These are phyloP conservation scores for Cerceris ruficornis DNA, from an alignment of 2,888 invertebrate genomes.

Conservation along the genomic window DNA sequence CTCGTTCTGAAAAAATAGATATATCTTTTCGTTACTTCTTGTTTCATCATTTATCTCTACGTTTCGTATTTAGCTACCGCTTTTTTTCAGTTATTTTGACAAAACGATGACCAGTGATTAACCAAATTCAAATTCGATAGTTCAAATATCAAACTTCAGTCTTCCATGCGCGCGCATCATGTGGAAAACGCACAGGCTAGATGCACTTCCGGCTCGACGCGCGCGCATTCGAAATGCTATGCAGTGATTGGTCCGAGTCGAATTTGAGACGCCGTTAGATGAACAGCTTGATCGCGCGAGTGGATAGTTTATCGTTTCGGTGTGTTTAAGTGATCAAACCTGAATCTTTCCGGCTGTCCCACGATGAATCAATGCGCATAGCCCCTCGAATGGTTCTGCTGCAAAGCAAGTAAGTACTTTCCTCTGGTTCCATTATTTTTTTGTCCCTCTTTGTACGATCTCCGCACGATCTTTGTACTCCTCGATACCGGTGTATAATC, in stretches of 20 bases:
- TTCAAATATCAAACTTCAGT: not conserved
- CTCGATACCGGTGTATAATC: not conserved
- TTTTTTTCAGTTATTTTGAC: not conserved
- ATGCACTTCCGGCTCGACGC: no score
- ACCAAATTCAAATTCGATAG: slow-evolving; percentile 21
- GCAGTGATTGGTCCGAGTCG: no score
- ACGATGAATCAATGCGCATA: slow-evolving; percentile 40
- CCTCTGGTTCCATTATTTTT: slow-evolving; percentile 60
- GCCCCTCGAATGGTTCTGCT: slow-evolving; percentile 38
- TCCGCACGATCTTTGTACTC: not conserved
- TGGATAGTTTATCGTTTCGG: not conserved
- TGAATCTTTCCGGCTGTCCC: slow-evolving; percentile 18
- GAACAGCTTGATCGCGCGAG: not conserved
- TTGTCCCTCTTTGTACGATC: not conserved
- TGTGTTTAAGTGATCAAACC: slow-evolving; percentile 17
- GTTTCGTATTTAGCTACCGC: not conserved
- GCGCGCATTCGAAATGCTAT: no score
- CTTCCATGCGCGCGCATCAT: no score
- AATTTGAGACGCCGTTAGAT: no score
- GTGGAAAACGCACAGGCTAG: no score
- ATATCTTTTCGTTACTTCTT: not conserved
- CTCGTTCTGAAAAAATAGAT: not conserved
- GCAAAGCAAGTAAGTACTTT: slow-evolving; percentile 63
- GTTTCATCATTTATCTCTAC: not conserved
- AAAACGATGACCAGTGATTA: slow-evolving; percentile 10